A percentile compares a stretch with the other conserved stretches of the same genome.
These are phyloP conservation scores for Garra rufa DNA, from an alignment of 2,113 vertebrate genomes.

Conservation along the genomic window DNA sequence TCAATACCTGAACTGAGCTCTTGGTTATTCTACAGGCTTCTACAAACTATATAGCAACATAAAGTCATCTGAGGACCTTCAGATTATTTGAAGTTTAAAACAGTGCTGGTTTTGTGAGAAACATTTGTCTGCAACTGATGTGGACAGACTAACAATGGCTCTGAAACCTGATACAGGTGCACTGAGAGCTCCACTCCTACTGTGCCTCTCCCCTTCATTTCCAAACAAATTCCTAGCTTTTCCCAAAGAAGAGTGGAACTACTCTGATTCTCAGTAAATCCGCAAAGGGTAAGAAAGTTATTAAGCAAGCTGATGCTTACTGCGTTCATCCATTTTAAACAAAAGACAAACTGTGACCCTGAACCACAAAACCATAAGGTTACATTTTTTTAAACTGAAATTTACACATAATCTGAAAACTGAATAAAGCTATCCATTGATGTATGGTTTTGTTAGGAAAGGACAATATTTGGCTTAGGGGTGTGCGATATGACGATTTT, in stretches of 20 bases:
- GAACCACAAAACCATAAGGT: too few relatives aligned
- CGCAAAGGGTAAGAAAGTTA: neutral
- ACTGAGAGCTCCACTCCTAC: neutral
- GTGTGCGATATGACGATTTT: too few relatives aligned
- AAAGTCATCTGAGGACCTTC: neutral
- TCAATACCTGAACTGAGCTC: neutral
- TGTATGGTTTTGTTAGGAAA: too few relatives aligned
- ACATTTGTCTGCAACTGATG: neutral
- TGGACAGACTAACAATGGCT: slow-evolving; percentile 11
- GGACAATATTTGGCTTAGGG: too few relatives aligned
- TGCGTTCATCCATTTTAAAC: neutral
- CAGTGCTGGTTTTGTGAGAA: slow-evolving; percentile 37
- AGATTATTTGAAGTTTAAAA: neutral
- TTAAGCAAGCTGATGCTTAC: neutral
- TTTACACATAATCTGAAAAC: too few relatives aligned
- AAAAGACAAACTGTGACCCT: too few relatives aligned
- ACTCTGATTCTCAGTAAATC: neutral
- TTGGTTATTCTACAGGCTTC: neutral
- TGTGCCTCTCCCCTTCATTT: neutral
- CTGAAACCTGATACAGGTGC: slow-evolving; percentile 42
- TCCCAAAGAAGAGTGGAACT: neutral
- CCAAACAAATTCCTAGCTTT: neutral
- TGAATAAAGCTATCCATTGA: too few relatives aligned
- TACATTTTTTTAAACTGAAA: too few relatives aligned
- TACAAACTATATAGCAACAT: neutral